Evolutionary conservation across 2,797 vertebrate genomes (phyloP).

Genomic region (Amniataba percoides): DNA sequence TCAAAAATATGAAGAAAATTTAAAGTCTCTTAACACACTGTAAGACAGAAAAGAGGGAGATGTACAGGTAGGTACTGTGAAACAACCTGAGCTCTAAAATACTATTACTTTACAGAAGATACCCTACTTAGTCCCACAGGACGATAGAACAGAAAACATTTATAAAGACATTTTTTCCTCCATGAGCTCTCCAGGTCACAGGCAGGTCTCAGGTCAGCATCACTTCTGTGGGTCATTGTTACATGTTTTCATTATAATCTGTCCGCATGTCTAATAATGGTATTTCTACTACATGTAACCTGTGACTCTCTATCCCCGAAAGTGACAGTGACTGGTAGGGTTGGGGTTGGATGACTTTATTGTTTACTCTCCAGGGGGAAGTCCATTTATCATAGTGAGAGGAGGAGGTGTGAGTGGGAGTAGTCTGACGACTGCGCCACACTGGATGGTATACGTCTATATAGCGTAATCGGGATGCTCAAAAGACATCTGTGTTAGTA

Average conservation of each 20-base stretch:
- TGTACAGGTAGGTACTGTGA: background rate
- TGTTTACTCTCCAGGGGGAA: slow-evolving; percentile 73
- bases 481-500: background rate
- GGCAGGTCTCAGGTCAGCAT: background rate
- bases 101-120: slow-evolving; percentile 1
- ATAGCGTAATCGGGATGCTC: slow-evolving; percentile 11
- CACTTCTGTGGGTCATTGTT: slow-evolving; percentile 23
- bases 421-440: slow-evolving; percentile 61
- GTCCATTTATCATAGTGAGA: slow-evolving; percentile 76
- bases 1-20: background rate
- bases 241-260: slow-evolving; percentile 20
- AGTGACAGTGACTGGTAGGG: slow-evolving; percentile 65
- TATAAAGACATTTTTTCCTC: background rate
- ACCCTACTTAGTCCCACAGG: background rate
- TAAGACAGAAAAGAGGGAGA: slow-evolving; percentile 6
- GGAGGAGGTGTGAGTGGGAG: slow-evolving; percentile 65
- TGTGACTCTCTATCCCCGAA: slow-evolving; percentile 53
- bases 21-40: background rate
- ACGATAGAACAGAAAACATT: background rate
- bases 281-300: slow-evolving; percentile 49
- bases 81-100: slow-evolving; percentile 6
- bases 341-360: slow-evolving; percentile 73
- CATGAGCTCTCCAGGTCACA: background rate
- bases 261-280: slow-evolving; percentile 52
- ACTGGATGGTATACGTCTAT: slow-evolving; percentile 35